Base-by-base conservation (phyloP, 2,888 invertebrate species). In the Panzeria rudis region DNA sequence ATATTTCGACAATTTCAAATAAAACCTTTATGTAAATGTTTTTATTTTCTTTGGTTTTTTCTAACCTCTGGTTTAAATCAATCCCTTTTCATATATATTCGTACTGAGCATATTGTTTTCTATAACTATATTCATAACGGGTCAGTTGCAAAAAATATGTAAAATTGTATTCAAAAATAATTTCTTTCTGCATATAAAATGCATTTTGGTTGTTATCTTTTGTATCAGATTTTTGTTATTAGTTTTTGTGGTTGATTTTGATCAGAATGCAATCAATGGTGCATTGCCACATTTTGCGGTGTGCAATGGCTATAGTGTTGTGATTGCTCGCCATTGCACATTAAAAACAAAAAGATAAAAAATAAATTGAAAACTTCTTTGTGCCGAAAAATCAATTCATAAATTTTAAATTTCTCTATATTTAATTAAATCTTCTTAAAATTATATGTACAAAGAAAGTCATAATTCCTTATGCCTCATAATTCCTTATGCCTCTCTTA, bases 241-340 rank as follows among this genome's bases (percentile, higher is more conserved):
- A 88, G 90, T 89, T 90, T 90, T 88, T 89, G 90, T 86, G 89
- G 89, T 90, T 87, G 87, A 89, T 87, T 89, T 88, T 88, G 87
- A 89, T 89, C 86, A 88, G 87, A 89, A 88, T 87, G 89, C 89
- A 90, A 90, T 90, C 89, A 89, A 75, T 87, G 81, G 84, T 54
- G 50, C 71, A 84, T 76, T 87, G 83, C 86, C 86, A 82, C 87
- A 88, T 87, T 87, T 87, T 89, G 90, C 84, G 89, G 88, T 87
- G 83, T 76, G 81, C 80, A 83, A 82, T 54, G n/a, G 13, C 25
- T 52, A 32, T 54, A 41, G 32, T 23, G 11, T 59, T 38, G 1
- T 11, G 29, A 2, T 9, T 54, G 54, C 17, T 41, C 6, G 8
- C 61, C 17, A 32, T 7, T 66, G 59, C 59, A 59, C 9, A 41